Conservation (phyloP, 2,113 vertebrate genomes). For the Raja brachyura region DNA sequence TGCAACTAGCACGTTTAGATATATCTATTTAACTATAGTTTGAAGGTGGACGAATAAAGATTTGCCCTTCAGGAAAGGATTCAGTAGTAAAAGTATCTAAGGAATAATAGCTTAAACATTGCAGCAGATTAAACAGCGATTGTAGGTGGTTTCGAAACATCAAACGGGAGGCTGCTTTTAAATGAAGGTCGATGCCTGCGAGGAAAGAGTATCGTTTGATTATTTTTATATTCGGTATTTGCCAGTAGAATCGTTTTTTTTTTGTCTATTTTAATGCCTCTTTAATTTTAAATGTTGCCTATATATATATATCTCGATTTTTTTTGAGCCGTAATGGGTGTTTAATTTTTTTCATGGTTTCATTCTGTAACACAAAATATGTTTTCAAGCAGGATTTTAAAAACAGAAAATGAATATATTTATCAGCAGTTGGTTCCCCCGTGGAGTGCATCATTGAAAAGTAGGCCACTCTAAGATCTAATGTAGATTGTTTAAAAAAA, state of each 20-base stretch:
- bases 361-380: not conserved
- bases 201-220: not conserved
- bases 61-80: not conserved
- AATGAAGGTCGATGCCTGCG: not conserved
- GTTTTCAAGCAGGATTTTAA: conserved; percentile 19
- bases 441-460: conserved; percentile 15
- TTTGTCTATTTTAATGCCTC: not conserved
- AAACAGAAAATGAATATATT: not conserved
- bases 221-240: conserved; percentile 21
- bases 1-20: not conserved
- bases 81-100: not conserved
- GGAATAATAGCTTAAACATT: conserved; percentile 19
- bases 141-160: conserved; percentile 8
- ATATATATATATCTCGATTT: not conserved
- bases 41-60: not conserved
- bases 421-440: not conserved
- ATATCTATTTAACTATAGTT: conserved; percentile 5
- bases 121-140: conserved; percentile 31
- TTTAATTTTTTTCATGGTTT: not conserved
- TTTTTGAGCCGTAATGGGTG: not conserved
- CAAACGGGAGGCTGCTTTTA: conserved; percentile 15
- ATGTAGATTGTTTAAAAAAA: not conserved
- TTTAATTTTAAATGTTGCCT: conserved; percentile 6
- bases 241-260: not conserved
- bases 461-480: not conserved